A percentile compares a stretch with the other conserved stretches of the same genome.
phyloP scores from a whole-genome alignment of 2,113 vertebrate genomes.

The Microtus pennsylvanicus region DNA sequence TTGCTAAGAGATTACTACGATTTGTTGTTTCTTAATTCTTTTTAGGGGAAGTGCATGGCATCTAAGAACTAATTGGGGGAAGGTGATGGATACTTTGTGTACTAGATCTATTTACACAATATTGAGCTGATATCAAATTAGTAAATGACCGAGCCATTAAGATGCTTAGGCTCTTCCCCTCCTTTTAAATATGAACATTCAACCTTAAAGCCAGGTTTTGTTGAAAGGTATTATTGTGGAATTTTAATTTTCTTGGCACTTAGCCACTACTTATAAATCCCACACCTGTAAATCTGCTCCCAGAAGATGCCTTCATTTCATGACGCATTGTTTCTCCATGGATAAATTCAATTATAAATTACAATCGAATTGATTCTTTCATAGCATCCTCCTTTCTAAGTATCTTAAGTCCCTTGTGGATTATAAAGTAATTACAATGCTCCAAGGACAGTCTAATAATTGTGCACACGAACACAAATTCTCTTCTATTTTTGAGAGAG shows the following conservation, averaged over 20 bases:
- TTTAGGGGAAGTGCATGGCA: not conserved
- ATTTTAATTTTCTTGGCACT: slow-evolving; percentile 41
- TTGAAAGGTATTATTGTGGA: slow-evolving; percentile 3
- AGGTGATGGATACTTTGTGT: not conserved
- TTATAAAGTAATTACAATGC: slow-evolving; percentile 61
- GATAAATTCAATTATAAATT: slow-evolving; percentile 73
- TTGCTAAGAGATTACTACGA: not conserved
- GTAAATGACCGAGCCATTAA: not conserved
- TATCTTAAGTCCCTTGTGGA: slow-evolving; percentile 68
- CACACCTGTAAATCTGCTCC: slow-evolving; percentile 27
- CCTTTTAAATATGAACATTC: not conserved
- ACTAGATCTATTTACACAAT: not conserved
- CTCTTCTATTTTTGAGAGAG: slow-evolving; percentile 50
- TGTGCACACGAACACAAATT: slow-evolving; percentile 47
- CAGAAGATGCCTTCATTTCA: slow-evolving; percentile 26
- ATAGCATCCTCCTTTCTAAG: slow-evolving; percentile 62
- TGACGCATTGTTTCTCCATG: slow-evolving; percentile 55
- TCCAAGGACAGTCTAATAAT: slow-evolving; percentile 47
- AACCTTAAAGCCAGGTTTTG: not conserved
- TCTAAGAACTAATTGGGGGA: not conserved
- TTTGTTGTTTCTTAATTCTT: not conserved
- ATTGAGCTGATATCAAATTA: slow-evolving; percentile 30
- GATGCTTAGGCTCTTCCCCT: not conserved
- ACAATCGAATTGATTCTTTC: slow-evolving; percentile 69
- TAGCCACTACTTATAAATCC: not conserved